These are phyloP conservation scores for Epinephelus awoara DNA, from an alignment of 2,797 vertebrate species.

Conservation along the genomic window DNA sequence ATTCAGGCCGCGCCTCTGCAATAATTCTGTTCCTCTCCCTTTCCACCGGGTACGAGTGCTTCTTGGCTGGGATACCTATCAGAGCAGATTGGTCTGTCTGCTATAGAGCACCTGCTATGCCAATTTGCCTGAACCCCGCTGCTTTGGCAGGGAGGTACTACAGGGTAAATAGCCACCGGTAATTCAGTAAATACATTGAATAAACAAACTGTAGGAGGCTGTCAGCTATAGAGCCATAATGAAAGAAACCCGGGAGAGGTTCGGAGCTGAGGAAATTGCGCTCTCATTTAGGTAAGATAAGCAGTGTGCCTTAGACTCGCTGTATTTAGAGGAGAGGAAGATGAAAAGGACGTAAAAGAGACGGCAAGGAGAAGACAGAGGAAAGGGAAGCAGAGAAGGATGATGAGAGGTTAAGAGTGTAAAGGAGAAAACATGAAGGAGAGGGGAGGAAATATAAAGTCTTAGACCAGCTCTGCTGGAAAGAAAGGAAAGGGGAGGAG, in stretches of 20 bases:
- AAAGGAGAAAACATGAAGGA: neutral
- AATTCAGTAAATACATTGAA: conserved; percentile 76
- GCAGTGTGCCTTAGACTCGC: conserved; percentile 15
- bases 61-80: conserved; percentile 54
- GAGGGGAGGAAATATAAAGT: neutral
- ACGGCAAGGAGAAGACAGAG: neutral
- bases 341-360: conserved; percentile 39
- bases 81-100: conserved; percentile 69
- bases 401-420: neutral
- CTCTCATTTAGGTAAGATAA: conserved; percentile 52
- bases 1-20: conserved; percentile 43
- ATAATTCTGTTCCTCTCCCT: conserved; percentile 34
- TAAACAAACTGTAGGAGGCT: conserved; percentile 69
- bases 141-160: conserved; percentile 63
- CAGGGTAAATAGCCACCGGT: conserved; percentile 69
- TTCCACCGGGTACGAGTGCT: conserved; percentile 35
- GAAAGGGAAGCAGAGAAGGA: neutral
- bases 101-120: conserved; percentile 62
- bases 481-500: neutral
- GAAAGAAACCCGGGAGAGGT: conserved; percentile 42
- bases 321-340: conserved; percentile 18
- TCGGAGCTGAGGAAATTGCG: conserved; percentile 46
- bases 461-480: neutral
- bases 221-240: conserved; percentile 56
- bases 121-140: conserved; percentile 65